Evolutionary conservation across 2,797 vertebrate species (phyloP).

Genomic region (Netta rufina): DNA sequence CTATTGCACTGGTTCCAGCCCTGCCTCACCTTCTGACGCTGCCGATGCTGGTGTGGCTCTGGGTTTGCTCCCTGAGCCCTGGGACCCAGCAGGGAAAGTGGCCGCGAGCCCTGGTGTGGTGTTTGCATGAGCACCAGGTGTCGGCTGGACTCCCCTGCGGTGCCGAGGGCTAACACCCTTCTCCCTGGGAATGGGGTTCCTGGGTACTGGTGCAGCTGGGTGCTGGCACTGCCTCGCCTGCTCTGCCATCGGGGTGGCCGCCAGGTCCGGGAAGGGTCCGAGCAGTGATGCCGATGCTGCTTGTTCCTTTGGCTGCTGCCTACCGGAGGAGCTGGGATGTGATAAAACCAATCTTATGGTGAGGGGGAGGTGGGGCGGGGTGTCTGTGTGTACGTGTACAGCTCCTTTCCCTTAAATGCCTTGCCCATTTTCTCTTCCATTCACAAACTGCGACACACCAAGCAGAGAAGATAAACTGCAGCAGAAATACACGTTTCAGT

Average conservation of each 20-base stretch:
- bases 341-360: neutral
- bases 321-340: neutral
- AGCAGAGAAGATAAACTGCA: neutral
- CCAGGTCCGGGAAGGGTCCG: accelerated
- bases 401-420: neutral
- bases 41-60: accelerated
- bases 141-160: neutral
- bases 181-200: neutral
- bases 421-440: neutral
- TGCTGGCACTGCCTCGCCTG: accelerated
- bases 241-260: accelerated
- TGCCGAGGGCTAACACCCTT: neutral
- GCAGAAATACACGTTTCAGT: neutral
- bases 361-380: neutral
- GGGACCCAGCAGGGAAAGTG: accelerated
- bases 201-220: accelerated
- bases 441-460: neutral
- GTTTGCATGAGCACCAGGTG: accelerated
- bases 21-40: too few species aligned
- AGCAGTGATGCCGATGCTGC: neutral
- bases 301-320: neutral
- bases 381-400: accelerated
- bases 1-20: too few species aligned
- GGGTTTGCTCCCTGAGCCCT: neutral
- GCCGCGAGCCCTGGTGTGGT: too few species aligned